phyloP scores from a whole-genome alignment of 2,888 invertebrate genomes.

The Coleophora flavipennella region DNA sequence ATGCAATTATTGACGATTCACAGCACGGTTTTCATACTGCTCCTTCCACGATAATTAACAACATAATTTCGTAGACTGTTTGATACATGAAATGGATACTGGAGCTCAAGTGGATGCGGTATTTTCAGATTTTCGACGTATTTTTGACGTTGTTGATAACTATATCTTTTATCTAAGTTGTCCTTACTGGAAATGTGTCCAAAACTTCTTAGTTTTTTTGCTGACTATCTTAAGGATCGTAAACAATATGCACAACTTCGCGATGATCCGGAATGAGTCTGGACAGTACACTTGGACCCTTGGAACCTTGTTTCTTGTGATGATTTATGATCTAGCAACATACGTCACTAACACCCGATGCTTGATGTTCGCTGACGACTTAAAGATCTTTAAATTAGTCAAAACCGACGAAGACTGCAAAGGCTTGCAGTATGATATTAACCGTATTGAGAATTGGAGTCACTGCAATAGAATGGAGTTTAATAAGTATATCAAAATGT shows the following conservation, averaged over 20 bases:
- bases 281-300: neutral
- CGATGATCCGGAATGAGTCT: neutral
- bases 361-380: too few species aligned
- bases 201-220: too few species aligned
- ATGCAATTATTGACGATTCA: too few species aligned
- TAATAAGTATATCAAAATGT: neutral
- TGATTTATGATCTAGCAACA: too few species aligned
- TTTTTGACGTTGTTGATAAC: too few species aligned
- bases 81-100: too few species aligned
- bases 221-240: too few species aligned
- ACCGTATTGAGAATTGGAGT: too few species aligned
- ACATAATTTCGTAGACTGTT: neutral
- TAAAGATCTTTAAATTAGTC: constrained; percentile 3
- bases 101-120: too few species aligned
- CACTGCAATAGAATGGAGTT: neutral
- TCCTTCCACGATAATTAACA: neutral
- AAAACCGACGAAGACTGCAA: neutral
- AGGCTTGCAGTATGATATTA: too few species aligned
- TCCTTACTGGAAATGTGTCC: neutral
- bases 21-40: neutral
- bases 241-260: neutral
- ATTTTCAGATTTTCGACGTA: neutral
- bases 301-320: neutral
- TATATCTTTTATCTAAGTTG: neutral
- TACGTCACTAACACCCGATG: too few species aligned